Evolutionary conservation across 2,113 vertebrate genomes (phyloP), one percentile per base, ranked within the genome.

Genomic region (Siniperca chuatsi): DNA sequence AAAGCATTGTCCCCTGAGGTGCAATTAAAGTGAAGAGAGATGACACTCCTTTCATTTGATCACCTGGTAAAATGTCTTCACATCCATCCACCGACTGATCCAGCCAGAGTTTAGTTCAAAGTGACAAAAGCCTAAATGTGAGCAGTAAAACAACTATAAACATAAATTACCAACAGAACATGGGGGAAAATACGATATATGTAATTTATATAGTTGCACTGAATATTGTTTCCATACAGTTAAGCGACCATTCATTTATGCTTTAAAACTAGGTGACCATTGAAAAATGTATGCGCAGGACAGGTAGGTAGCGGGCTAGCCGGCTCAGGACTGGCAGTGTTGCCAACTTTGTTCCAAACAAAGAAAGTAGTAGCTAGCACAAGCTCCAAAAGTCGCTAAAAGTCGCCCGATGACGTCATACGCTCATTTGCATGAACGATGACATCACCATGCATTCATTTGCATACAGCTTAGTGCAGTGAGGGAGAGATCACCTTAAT

Each of bases 1-100:
- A 78, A 68, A 23, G 37, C 29, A 16, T 42, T 73, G 62, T 81
- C 70, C 82, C 82, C 16, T 13, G 78, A 37, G 80, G 75, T 29
- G 70, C 82, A 88, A 84, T 89, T 82, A 89, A 60, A 90, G 46
- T 61, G 40, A 91, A 83, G 42, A 78, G 44, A 81, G 79, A 75
- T 61, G 29, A 75, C 66, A 15, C 8, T 66, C 6, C n/a, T 78
- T 23, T 62, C 52, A 65, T 69, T 52, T 79, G 46, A 74, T 84
- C 48, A 77, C n/a, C 29, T 84, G 64, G 25, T 54, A 44, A 78
- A 88, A 77, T 50, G 21, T 13, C 52, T 83, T 71, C 23, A 55
- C 65, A 74, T 68, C 48, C 61, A 50, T 71, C 62, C 10, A 8
- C 20, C 61, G 79, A 83, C 25, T 52, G 62, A 83, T 78, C 60